Evolutionary conservation across 2,888 invertebrate species (phyloP).

Genomic region (Auanema sp.): DNA sequence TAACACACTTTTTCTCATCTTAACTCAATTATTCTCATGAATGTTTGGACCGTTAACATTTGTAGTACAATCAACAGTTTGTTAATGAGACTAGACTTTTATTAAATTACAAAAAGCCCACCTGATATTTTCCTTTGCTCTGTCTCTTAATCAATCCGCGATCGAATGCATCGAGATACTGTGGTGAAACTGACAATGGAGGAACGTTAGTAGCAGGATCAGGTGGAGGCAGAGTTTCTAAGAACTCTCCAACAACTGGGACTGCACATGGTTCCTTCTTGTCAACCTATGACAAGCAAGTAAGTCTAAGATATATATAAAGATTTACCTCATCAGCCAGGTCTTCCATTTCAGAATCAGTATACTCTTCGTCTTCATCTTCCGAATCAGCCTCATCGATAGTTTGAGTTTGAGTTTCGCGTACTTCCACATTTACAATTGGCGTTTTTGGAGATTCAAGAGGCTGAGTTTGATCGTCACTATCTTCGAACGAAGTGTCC

Average conservation of each 20-base stretch:
- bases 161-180: slow-evolving; percentile 58
- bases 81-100: not conserved
- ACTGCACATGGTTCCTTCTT: slow-evolving; percentile 29
- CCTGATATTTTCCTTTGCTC: slow-evolving; percentile 63
- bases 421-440: slow-evolving; percentile 16
- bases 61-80: not conserved
- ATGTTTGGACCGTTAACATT: slow-evolving; percentile 1
- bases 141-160: slow-evolving; percentile 60
- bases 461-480: slow-evolving; percentile 24
- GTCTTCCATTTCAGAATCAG: slow-evolving; percentile 61
- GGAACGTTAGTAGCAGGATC: slow-evolving; percentile 25
- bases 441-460: slow-evolving; percentile 22
- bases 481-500: slow-evolving; percentile 43
- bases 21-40: not conserved
- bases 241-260: slow-evolving; percentile 10
- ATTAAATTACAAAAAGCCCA: slow-evolving; percentile 15
- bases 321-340: slow-evolving; percentile 56
- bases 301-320: not conserved
- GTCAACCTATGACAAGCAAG: slow-evolving; percentile 7
- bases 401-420: not conserved
- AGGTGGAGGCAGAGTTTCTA: slow-evolving; percentile 38
- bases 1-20: not conserved
- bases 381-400: slow-evolving; percentile 11
- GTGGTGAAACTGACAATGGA: slow-evolving; percentile 22
- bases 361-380: slow-evolving; percentile 57